Percentiles rank a stretch among this genome's conserved stretches.
Evolutionary conservation across 1,140 invertebrate genomes (phyloP).

Genomic region (Magallana ariakensis): DNA sequence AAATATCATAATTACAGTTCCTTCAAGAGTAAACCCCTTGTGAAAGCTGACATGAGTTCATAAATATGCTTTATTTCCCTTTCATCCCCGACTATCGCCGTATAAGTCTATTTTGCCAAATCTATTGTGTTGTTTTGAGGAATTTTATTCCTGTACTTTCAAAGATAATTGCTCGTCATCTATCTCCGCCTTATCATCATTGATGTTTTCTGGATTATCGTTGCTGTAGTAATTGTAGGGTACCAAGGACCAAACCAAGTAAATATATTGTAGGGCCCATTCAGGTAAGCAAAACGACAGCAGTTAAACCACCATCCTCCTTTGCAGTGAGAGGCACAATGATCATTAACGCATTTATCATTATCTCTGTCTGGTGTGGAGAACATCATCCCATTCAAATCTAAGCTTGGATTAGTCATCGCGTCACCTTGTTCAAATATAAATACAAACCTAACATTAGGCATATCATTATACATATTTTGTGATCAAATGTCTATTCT

Average conservation of each 20-base stretch:
- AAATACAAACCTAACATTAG: too few relatives aligned
- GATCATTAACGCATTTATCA: not conserved
- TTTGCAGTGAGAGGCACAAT: not conserved
- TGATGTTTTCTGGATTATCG: not conserved
- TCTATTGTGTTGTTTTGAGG: too few relatives aligned
- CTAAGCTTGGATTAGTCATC: not conserved
- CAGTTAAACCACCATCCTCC: conserved; percentile 2
- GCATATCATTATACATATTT: too few relatives aligned
- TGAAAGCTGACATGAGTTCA: too few relatives aligned
- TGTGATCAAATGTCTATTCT: too few relatives aligned
- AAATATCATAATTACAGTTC: too few relatives aligned
- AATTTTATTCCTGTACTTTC: too few relatives aligned
- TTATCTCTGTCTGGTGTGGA: not conserved
- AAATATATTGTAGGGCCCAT: not conserved
- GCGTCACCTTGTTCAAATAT: not conserved
- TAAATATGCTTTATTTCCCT: too few relatives aligned
- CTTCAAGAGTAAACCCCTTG: too few relatives aligned
- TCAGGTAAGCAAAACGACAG: not conserved
- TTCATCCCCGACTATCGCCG: too few relatives aligned
- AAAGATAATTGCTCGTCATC: too few relatives aligned
- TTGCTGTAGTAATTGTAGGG: not conserved
- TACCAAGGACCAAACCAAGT: not conserved
- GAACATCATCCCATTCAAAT: conserved; percentile 6
- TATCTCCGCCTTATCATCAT: not conserved
- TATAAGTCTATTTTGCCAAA: too few relatives aligned